A percentile compares a stretch with the other conserved stretches of the same genome.
Conservation (phyloP, 2,888 invertebrate genomes). For the Panzeria rudis region DNA sequence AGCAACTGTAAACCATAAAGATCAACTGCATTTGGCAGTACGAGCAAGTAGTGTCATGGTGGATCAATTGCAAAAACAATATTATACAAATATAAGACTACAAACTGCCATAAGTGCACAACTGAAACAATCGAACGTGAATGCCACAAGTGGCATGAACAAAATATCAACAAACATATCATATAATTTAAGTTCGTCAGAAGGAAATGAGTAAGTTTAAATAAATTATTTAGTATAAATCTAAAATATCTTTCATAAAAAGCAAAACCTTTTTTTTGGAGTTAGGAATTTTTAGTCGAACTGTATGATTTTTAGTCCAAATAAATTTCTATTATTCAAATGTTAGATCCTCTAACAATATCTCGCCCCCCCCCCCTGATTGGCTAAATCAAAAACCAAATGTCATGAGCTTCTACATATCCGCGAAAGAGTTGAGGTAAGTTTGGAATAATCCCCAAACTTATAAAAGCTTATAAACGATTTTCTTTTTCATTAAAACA, state of each 20-base stretch:
- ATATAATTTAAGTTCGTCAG: constrained; percentile 62
- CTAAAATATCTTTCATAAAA: neutral
- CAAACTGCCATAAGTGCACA: constrained; percentile 66
- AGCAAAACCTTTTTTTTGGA: no score
- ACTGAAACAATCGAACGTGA: constrained; percentile 43
- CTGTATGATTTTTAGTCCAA: no score
- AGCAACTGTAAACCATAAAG: constrained; percentile 60
- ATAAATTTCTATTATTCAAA: no score
- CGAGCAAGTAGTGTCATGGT: constrained; percentile 8
- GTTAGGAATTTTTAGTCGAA: no score
- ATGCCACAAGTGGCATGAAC: constrained; percentile 52
- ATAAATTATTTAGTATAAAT: neutral
- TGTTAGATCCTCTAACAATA: no score
- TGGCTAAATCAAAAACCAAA: no score
- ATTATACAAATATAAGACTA: constrained; percentile 50
- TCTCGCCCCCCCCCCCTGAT: no score
- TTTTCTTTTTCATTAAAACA: no score
- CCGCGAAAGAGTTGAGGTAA: no score
- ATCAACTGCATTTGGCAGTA: constrained; percentile 66
- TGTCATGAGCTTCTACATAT: no score
- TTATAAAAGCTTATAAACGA: no score
- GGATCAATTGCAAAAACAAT: constrained; percentile 51
- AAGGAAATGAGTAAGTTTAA: constrained; percentile 62
- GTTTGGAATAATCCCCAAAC: no score
- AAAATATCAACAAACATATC: constrained; percentile 70